Percentiles rank a stretch among this genome's conserved stretches.
These are phyloP conservation scores for Chrysolina americana DNA, from an alignment of 2,888 invertebrate genomes.

Conservation along the genomic window DNA sequence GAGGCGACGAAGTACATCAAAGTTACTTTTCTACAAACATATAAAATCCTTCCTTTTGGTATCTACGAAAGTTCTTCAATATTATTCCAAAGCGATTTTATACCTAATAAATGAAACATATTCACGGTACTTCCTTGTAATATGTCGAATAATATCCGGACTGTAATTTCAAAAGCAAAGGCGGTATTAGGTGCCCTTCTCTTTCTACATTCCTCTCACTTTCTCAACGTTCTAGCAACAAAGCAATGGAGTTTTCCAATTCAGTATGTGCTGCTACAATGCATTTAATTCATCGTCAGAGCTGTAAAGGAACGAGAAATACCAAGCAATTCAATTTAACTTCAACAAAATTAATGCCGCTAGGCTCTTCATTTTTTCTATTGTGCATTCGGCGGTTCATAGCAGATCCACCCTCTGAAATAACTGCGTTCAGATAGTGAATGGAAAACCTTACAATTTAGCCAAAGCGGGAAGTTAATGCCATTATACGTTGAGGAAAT, in stretches of 20 bases:
- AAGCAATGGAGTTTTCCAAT: not conserved
- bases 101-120: too few relatives aligned
- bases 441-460: not conserved
- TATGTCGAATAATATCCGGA: too few relatives aligned
- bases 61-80: too few relatives aligned
- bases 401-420: not conserved
- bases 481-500: not conserved
- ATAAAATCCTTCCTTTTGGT: too few relatives aligned
- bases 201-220: too few relatives aligned
- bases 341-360: not conserved
- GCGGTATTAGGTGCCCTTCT: too few relatives aligned
- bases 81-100: too few relatives aligned
- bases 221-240: not conserved
- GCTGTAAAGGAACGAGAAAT: not conserved
- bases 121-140: too few relatives aligned
- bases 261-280: not conserved
- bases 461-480: not conserved
- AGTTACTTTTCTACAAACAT: too few relatives aligned
- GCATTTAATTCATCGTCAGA: not conserved
- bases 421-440: not conserved
- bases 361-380: not conserved
- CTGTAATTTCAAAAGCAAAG: too few relatives aligned
- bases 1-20: too few relatives aligned
- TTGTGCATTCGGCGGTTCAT: not conserved
- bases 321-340: not conserved